Base-by-base conservation (phyloP, 1,140 invertebrate species). In the Nebria ingens region DNA sequence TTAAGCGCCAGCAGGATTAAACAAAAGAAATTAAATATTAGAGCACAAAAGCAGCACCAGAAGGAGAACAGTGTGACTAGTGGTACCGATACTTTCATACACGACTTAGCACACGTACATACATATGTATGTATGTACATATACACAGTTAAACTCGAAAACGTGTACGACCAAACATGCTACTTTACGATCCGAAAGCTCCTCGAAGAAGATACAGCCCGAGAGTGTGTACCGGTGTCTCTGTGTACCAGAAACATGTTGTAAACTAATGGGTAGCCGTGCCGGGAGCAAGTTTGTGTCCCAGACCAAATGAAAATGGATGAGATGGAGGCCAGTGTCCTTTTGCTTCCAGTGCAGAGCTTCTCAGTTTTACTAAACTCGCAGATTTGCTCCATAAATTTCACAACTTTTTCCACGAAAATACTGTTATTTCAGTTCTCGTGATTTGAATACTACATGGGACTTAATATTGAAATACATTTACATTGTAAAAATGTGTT, bases 1-100 rank as follows among this genome's bases (percentile, higher is more conserved):
- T n/a, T n/a, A n/a, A n/a, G n/a, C n/a, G n/a, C n/a, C n/a, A n/a
- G n/a, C n/a, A n/a, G n/a, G n/a, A n/a, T n/a, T n/a, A n/a, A n/a
- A n/a, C n/a, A n/a, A n/a, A n/a, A n/a, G n/a, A n/a, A 34, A 34
- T n/a, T n/a, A 34, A 34, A 34, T 34, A 34, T 34, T 34, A 34
- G 6, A 34, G 6, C 25, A 34, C 25, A 34, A 9, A n/a, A n/a
- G n/a, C n/a, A n/a, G n/a, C n/a, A 34, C 25, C n/a, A 34, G 6
- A 34, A 34, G 25, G n/a, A n/a, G 25, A 34, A 34, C 6, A 34
- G 25, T n/a, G 25, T n/a, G 25, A 34, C 6, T 6, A 34, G n/a
- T n/a, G 25, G 25, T 34, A 34, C 25, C 25, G 25, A 9, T 34
- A 34, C 25, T 34, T 34, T n/a, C 25, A 34, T 34, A n/a, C 25